Conservation (phyloP, 2,797 vertebrate species). For the Malacoraja senta region DNA sequence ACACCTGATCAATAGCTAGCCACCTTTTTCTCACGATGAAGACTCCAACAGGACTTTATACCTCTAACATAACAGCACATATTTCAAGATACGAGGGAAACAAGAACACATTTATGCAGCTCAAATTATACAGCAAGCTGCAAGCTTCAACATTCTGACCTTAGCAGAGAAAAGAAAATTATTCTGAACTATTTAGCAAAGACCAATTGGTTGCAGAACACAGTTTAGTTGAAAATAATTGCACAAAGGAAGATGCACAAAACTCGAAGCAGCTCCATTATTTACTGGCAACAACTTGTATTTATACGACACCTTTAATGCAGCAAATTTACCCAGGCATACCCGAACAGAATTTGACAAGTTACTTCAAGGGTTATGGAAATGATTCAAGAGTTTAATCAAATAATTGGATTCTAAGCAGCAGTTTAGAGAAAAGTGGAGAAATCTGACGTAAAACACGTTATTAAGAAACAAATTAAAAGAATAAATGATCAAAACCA, state of each 20-base stretch:
- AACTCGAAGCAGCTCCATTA: neutral
- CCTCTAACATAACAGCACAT: neutral
- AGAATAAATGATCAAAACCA: too few relatives aligned
- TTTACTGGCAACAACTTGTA: neutral
- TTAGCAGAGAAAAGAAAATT: neutral
- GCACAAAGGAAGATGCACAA: neutral
- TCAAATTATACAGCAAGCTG: neutral
- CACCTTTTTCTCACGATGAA: too few relatives aligned
- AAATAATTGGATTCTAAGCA: too few relatives aligned
- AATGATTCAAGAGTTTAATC: too few relatives aligned
- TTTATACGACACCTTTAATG: too few relatives aligned
- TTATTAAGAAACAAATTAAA: too few relatives aligned
- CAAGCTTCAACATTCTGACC: neutral
- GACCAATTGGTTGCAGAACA: neutral
- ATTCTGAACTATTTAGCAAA: neutral
- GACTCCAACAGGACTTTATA: neutral
- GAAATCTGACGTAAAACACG: too few relatives aligned
- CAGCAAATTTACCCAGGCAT: too few relatives aligned
- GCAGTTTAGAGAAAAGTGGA: too few relatives aligned
- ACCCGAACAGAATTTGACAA: too few relatives aligned
- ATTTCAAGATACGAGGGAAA: too few relatives aligned
- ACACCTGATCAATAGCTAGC: neutral
- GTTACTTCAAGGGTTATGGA: too few relatives aligned
- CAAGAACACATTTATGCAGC: neutral
- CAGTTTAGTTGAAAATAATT: conserved; percentile 1